Evolutionary conservation across 2,797 vertebrate species (phyloP).

Genomic region (Coluber constrictor): DNA sequence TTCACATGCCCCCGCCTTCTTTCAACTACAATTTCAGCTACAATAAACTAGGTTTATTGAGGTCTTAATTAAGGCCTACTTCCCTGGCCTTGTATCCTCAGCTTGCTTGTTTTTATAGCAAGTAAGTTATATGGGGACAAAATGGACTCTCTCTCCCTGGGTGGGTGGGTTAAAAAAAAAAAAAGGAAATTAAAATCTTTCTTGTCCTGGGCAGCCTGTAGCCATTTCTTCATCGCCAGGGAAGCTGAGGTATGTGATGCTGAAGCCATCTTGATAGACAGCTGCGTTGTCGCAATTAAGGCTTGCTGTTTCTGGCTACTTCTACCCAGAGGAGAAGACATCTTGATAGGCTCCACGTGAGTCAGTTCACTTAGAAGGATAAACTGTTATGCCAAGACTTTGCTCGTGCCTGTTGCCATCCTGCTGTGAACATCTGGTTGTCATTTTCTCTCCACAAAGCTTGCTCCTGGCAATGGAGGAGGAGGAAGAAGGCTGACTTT

Average conservation of each 20-base stretch:
- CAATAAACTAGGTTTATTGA: neutral
- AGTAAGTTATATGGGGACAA: neutral
- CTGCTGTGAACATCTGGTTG: conserved; percentile 37
- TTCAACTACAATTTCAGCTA: neutral
- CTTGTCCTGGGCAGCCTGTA: neutral
- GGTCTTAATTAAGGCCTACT: neutral
- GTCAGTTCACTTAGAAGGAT: conserved; percentile 1
- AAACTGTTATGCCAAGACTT: conserved; percentile 4
- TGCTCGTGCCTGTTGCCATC: conserved; percentile 6
- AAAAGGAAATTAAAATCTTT: neutral
- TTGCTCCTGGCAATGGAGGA: neutral
- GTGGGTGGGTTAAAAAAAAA: no score
- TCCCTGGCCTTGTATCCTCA: neutral
- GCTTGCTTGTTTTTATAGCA: neutral
- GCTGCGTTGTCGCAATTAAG: conserved; percentile 13
- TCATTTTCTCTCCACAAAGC: conserved; percentile 18
- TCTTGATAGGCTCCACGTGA: conserved; percentile 13
- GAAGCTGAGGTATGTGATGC: neutral
- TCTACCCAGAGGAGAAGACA: conserved; percentile 12
- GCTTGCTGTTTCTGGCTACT: neutral
- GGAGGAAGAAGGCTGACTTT: neutral
- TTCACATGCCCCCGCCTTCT: neutral
- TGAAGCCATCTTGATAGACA: conserved; percentile 12
- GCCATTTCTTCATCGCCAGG: neutral
- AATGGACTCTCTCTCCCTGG: neutral